phyloP scores from a whole-genome alignment of 2,888 invertebrate genomes.

The Schizotus pectinicornis region DNA sequence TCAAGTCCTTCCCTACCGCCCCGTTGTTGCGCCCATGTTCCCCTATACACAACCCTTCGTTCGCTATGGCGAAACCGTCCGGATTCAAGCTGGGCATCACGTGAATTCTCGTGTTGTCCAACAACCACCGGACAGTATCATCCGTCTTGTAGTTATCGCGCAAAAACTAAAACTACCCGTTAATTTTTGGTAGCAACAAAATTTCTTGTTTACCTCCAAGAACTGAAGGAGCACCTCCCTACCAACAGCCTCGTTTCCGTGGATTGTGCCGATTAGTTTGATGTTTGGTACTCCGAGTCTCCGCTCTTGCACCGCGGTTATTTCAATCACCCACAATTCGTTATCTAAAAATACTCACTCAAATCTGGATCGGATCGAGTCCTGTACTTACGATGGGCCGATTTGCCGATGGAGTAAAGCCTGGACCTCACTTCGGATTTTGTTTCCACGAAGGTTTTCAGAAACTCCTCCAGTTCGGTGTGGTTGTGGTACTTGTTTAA shows the following conservation, averaged over 20 bases:
- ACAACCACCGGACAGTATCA: slow-evolving; percentile 62
- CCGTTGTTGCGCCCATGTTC: slow-evolving; percentile 49
- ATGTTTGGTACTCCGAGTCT: slow-evolving; percentile 67
- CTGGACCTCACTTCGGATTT: slow-evolving; percentile 54
- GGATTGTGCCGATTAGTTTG: slow-evolving; percentile 76
- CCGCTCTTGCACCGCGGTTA: slow-evolving; percentile 55
- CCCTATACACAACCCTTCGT: slow-evolving; percentile 45
- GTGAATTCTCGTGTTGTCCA: slow-evolving; percentile 73
- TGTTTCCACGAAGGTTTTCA: slow-evolving; percentile 52
- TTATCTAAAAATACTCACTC: slow-evolving; percentile 54
- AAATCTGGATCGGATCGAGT: slow-evolving; percentile 1
- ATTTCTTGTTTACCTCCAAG: slow-evolving; percentile 49
- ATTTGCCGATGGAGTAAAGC: slow-evolving; percentile 65
- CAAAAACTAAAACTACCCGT: slow-evolving; percentile 54
- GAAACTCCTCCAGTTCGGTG: slow-evolving; percentile 52
- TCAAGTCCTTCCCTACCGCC: slow-evolving; percentile 54
- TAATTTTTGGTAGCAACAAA: background rate
- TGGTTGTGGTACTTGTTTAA: slow-evolving; percentile 59
- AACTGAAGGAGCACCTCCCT: slow-evolving; percentile 70
- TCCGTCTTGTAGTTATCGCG: slow-evolving; percentile 59
- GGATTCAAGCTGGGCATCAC: slow-evolving; percentile 79
- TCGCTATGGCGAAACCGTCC: slow-evolving; percentile 66
- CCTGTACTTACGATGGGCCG: slow-evolving; percentile 58
- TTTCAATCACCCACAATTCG: slow-evolving; percentile 65
- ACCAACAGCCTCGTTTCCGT: slow-evolving; percentile 74